Evolutionary conservation across 2,888 invertebrate genomes (phyloP), one percentile per base, ranked within the genome.

Genomic region (Caenorhabditis angaria): DNA sequence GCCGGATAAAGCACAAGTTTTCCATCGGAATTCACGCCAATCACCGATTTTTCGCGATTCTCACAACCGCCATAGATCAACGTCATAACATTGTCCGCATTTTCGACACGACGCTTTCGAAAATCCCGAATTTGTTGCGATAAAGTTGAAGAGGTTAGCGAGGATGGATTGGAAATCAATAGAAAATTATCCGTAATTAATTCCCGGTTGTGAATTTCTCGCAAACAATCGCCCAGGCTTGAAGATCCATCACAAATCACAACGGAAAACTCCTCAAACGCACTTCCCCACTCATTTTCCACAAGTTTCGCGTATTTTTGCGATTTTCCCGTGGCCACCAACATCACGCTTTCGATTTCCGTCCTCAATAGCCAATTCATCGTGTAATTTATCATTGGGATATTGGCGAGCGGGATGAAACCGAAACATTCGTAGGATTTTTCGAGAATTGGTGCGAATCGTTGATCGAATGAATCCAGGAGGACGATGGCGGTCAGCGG

Each of bases 11-110:
- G 48, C 29, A 80, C 53, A 29, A 84, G 61, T 53, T 77, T 78
- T 12, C 74, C 66, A 0, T 78, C 71, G 18, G 63, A 71, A 22
- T 76, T 72, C 14, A 82, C 51, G 4, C 72, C 82, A 28, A 83
- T 65, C 2, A 79, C 70, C 1, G 65, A 65, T 27, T 57, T 29
- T 50, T 69, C 62, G 0, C 53, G 62, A 54, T 73, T 64, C 57
- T 68, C 69, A 12, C 64, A 50, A 54, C 61, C 24, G 20, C 68
- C 61, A 65, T 77, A 82, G 59, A 83, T 53, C 20, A 84, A 55
- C 0, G 80, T 78, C 81, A 84, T 78, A 50, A 83, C 81, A 61
- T 82, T 82, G 68, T 80, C 75, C 41, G 76, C 77, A 63, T 78
- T 76, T 54, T 70, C 75, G 50, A 70, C 60, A 3, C 83, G 56